Percentiles rank a stretch among this genome's conserved stretches.
Evolutionary conservation across 2,797 vertebrate genomes (phyloP).

Genomic region (Mormyrops boulengeri): DNA sequence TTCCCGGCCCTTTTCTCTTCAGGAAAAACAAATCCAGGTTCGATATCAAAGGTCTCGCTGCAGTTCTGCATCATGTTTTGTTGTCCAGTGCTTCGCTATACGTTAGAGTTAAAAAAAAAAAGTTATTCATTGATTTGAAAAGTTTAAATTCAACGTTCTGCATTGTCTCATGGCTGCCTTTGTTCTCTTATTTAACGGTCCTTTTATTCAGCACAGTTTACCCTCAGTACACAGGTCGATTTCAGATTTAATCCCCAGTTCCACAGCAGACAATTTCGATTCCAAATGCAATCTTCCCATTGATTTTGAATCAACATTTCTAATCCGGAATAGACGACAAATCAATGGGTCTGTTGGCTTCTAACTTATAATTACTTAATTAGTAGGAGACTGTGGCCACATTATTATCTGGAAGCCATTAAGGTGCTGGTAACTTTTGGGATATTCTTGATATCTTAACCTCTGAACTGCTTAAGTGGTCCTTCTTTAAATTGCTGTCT

Average conservation of each 20-base stretch:
- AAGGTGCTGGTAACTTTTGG: not conserved
- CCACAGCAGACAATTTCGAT: slow-evolving; percentile 4
- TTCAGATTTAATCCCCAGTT: not conserved
- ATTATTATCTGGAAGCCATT: not conserved
- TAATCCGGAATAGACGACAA: slow-evolving; percentile 29
- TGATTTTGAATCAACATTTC: slow-evolving; percentile 31
- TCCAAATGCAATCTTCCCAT: slow-evolving; percentile 21
- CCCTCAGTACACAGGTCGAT: not conserved
- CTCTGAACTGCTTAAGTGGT: not conserved
- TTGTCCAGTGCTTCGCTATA: not conserved
- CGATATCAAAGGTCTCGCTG: not conserved
- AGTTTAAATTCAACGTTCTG: not conserved
- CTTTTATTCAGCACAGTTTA: not conserved
- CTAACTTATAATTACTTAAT: slow-evolving; percentile 29
- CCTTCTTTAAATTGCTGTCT: not conserved
- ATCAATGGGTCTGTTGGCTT: slow-evolving; percentile 27
- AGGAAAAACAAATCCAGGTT: not conserved
- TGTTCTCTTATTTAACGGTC: not conserved
- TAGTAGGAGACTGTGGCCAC: slow-evolving; percentile 21
- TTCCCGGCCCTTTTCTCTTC: not conserved
- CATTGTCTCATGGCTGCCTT: not conserved
- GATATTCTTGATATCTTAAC: not conserved
- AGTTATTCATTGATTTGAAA: slow-evolving; percentile 6
- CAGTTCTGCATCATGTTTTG: not conserved
- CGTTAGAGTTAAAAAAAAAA: not conserved